Percentiles rank a stretch among this genome's conserved stretches.
phyloP scores from a whole-genome alignment of 2,888 invertebrate genomes.

The Scelioninae gen. 1 region DNA sequence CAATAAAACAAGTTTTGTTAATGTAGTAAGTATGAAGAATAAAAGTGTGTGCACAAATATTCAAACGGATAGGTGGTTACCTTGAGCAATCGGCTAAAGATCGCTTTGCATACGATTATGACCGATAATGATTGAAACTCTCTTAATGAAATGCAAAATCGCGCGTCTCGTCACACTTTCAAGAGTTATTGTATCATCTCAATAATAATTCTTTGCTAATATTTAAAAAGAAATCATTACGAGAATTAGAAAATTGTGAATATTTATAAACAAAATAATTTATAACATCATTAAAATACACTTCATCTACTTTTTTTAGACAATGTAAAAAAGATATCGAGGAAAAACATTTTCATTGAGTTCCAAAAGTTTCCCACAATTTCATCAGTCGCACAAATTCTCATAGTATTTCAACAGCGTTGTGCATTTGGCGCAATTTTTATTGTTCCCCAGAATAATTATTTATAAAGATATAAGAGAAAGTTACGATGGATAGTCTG shows the following conservation, averaged over 20 bases:
- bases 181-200: constrained; percentile 7
- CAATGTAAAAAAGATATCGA: too few species aligned
- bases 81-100: constrained; percentile 43
- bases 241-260: background rate
- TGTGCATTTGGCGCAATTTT: constrained; percentile 40
- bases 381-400: constrained; percentile 47
- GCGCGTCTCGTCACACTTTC: constrained; percentile 27
- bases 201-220: constrained; percentile 1
- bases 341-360: constrained; percentile 28
- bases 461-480: constrained; percentile 49
- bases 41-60: constrained; percentile 20
- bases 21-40: constrained; percentile 24
- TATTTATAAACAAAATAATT: too few species aligned
- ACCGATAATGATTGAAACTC: constrained; percentile 32
- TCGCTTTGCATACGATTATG: constrained; percentile 41
- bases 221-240: too few species aligned
- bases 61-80: constrained; percentile 27
- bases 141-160: constrained; percentile 28
- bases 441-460: constrained; percentile 51
- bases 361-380: constrained; percentile 55
- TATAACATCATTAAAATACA: too few species aligned
- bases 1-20: constrained; percentile 29
- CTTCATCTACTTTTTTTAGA: too few species aligned
- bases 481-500: constrained; percentile 31
- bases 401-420: constrained; percentile 48